Evolutionary conservation across 2,797 vertebrate species (phyloP).

Genomic region (Leucoraja ocellata): DNA sequence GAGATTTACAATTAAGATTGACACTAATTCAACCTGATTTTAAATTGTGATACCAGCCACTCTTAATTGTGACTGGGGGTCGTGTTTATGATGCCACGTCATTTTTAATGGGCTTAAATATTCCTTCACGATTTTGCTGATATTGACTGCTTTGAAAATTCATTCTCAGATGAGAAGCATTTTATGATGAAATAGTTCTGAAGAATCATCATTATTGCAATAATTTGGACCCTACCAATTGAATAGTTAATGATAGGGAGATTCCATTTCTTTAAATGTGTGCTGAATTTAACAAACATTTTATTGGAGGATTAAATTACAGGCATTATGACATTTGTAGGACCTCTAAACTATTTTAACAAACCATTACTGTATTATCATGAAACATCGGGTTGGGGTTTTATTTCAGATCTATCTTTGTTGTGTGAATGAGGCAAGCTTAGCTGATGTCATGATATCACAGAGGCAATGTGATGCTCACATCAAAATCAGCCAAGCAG

Average conservation of each 20-base stretch:
- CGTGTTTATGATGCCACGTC: neutral
- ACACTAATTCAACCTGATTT: neutral
- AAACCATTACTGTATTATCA: neutral
- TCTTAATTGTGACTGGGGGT: neutral
- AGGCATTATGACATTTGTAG: neutral
- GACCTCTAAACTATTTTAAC: neutral
- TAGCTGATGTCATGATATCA: constrained; percentile 27
- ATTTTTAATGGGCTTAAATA: neutral
- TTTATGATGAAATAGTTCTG: neutral
- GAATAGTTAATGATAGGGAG: neutral
- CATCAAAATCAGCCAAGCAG: constrained; percentile 31
- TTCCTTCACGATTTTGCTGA: neutral
- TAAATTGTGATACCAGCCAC: neutral
- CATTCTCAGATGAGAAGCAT: neutral
- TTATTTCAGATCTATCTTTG: neutral
- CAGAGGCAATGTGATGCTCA: constrained; percentile 21
- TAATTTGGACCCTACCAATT: constrained; percentile 15
- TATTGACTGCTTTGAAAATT: neutral
- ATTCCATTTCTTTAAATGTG: neutral
- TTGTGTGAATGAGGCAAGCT: neutral
- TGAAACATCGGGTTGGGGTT: neutral
- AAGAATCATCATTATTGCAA: neutral
- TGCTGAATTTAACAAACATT: neutral
- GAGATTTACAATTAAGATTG: neutral
- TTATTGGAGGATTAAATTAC: neutral